These are phyloP conservation scores for Ophraella communa DNA, from an alignment of 2,888 invertebrate genomes.

Conservation along the genomic window DNA sequence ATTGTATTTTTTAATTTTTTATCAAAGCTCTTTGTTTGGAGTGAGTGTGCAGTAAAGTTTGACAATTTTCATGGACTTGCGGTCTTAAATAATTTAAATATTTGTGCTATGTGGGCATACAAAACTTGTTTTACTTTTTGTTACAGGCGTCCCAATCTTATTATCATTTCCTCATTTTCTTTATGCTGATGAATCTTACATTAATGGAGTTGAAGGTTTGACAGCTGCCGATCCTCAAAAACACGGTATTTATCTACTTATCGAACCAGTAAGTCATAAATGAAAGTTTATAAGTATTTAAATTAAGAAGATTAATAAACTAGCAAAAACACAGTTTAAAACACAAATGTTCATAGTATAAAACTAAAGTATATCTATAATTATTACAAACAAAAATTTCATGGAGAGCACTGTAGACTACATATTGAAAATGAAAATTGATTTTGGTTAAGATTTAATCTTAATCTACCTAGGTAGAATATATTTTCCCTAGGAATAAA, in stretches of 20 bases:
- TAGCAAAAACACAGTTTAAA: background rate
- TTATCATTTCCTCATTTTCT: slow-evolving; percentile 76
- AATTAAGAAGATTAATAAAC: background rate
- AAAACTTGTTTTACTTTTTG: background rate
- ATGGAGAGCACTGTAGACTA: too few species aligned
- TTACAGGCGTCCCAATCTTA: slow-evolving; percentile 70
- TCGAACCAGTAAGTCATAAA: slow-evolving; percentile 64
- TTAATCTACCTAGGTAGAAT: too few species aligned
- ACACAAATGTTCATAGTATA: too few species aligned
- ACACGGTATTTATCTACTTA: slow-evolving; percentile 70
- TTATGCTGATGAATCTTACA: slow-evolving; percentile 66
- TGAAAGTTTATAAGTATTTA: background rate
- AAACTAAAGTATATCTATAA: too few species aligned
- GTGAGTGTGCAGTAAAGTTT: too few species aligned
- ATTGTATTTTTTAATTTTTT: background rate
- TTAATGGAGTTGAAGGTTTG: slow-evolving; percentile 65
- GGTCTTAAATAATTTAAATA: too few species aligned
- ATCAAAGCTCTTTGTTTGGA: background rate
- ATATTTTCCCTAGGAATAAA: too few species aligned
- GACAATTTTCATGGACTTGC: too few species aligned
- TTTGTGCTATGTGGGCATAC: background rate
- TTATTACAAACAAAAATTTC: too few species aligned
- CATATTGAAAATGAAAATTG: too few species aligned
- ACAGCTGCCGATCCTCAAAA: slow-evolving; percentile 61
- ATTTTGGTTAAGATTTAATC: too few species aligned